phyloP scores from a whole-genome alignment of 2,888 invertebrate species.

The Polydrusus tereticollis region DNA sequence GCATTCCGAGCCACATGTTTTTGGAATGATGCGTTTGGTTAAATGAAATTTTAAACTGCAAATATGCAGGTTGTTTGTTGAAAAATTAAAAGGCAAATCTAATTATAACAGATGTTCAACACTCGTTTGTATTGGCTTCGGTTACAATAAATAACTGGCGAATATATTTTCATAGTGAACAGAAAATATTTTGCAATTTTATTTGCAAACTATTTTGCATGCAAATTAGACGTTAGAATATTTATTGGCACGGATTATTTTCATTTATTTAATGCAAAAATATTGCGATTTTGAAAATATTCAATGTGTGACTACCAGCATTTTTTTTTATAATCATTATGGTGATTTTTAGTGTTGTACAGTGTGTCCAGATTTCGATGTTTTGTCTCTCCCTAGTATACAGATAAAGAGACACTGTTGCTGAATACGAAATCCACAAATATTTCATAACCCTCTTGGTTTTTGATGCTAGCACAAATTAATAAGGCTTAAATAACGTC shows the following conservation, averaged over 20 bases:
- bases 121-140: constrained; percentile 10
- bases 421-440: no score
- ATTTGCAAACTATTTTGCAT: constrained; percentile 8
- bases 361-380: no score
- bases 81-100: constrained; percentile 2
- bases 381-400: no score
- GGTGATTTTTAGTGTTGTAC: no score
- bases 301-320: no score
- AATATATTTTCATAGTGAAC: constrained; percentile 4
- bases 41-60: constrained; percentile 12
- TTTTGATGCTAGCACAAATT: no score
- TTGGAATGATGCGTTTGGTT: not conserved
- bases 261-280: not conserved
- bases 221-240: constrained; percentile 7
- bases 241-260: not conserved
- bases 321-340: no score
- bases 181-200: constrained; percentile 8
- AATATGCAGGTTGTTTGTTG: not conserved
- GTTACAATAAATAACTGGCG: constrained; percentile 10
- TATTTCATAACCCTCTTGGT: no score
- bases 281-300: not conserved
- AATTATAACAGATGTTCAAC: constrained; percentile 13
- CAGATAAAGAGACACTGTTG: no score
- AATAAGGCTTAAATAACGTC: no score
- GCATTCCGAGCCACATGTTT: constrained; percentile 1